These are phyloP conservation scores for Saturnia japonica DNA, from an alignment of 2,888 invertebrate species.

Conservation along the genomic window DNA sequence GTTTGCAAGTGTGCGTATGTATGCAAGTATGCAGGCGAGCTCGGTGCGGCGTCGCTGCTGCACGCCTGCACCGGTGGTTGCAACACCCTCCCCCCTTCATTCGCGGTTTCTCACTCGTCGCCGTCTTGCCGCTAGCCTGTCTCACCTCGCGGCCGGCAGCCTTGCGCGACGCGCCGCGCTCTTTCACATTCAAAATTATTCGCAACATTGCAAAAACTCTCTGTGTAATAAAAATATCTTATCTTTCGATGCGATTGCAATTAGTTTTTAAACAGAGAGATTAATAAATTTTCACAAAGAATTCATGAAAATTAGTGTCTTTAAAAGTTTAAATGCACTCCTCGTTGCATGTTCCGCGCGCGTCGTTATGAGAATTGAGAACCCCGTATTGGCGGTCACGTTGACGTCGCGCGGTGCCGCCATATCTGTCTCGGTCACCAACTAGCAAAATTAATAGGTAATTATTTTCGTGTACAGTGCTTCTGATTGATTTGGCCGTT, in stretches of 20 bases:
- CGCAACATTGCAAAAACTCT: constrained; percentile 81
- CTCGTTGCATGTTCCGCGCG: constrained; percentile 87
- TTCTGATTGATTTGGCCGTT: constrained; percentile 56
- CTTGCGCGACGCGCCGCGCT: constrained; percentile 83
- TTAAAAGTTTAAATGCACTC: constrained; percentile 82
- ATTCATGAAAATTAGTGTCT: constrained; percentile 60
- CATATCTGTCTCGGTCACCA: constrained; percentile 85
- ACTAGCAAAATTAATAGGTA: constrained; percentile 84
- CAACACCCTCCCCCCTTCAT: constrained; percentile 82
- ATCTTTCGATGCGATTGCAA: constrained; percentile 67
- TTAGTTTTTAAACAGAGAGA: constrained; percentile 69
- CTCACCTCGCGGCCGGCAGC: constrained; percentile 83
- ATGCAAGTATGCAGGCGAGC: constrained; percentile 82
- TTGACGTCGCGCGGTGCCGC: constrained; percentile 86
- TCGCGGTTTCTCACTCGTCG: constrained; percentile 80
- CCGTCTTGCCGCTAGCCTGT: constrained; percentile 81
- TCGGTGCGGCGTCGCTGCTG: constrained; percentile 80
- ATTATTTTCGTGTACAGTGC: constrained; percentile 79
- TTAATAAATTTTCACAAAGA: constrained; percentile 57
- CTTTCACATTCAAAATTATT: constrained; percentile 82
- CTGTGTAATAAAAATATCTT: constrained; percentile 78
- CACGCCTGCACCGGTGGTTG: constrained; percentile 81
- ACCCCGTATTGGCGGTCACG: constrained; percentile 87
- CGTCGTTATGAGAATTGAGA: constrained; percentile 90
- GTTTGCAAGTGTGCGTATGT: constrained; percentile 75